Base-by-base conservation (phyloP, 2,888 invertebrate genomes). In the Tetanocera ferruginea region DNA sequence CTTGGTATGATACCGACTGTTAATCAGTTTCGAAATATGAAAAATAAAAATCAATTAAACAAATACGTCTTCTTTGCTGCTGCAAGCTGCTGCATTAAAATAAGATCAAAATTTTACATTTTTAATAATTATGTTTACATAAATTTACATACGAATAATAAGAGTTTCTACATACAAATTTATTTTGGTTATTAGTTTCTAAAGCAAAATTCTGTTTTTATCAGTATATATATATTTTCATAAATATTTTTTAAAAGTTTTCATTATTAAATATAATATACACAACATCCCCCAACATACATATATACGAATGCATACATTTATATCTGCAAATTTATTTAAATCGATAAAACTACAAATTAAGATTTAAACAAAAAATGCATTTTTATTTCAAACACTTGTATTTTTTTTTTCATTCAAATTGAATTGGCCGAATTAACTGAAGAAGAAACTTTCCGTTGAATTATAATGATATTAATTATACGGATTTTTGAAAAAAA, bases 1-100 rank as follows among this genome's bases (percentile, higher is more conserved):
- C 97, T 86, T 98, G 98, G 98, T 98, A 98, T 91, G 98, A 98
- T 91, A 98, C 98, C 83, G 98, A 98, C 91, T 94, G 98, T 88
- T 98, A 94, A 90, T 83, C 23, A n/a, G n/a, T 37, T 66, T 23
- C 9, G 55, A 6, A 55, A 72, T 23, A 70, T 25, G 6, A 67
- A 23, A 49, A 69, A 49, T 49, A 49, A 43, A 69, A n/a, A 67
- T 11, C 9, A 69, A 51, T 14, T 14, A 64, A 17, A 31, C 55
- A 69, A 49, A 67, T 57, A 72, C 60, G 72, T 72, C 72, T 72
- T 72, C 72, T 72, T 57, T 57, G 72, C 72, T 72, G 72, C 57
- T 72, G 72, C 72, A 72, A 43, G 72, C 72, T 72, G 57, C 72
- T 76, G 60, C 76, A 76, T 60, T 70, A 76, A 70, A 52, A 62